A percentile compares a stretch with the other conserved stretches of the same genome.
Conservation (phyloP, 2,113 vertebrate species). For the Cercopithecus mona region DNA sequence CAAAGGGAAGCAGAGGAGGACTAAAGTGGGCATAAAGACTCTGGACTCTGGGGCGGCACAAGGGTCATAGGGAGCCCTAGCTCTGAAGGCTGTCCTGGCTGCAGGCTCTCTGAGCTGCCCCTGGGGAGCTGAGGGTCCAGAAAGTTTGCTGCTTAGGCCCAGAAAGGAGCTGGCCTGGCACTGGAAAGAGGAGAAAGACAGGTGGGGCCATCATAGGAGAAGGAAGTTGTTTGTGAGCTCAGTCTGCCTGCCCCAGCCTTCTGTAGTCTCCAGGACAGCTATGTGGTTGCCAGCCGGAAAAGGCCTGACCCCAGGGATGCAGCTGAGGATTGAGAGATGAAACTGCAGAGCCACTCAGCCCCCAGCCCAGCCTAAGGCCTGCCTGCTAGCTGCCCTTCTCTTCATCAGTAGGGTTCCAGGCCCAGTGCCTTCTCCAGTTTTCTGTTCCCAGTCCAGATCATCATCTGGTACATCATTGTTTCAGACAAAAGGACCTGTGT, state of each 20-base stretch:
- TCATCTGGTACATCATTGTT: background rate
- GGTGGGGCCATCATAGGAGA: background rate
- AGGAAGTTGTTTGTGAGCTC: accelerated
- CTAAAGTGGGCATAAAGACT: background rate
- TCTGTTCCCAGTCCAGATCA: background rate
- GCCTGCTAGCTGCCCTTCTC: background rate
- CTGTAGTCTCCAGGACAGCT: background rate
- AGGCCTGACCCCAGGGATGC: background rate
- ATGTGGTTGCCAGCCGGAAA: background rate
- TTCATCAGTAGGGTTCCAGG: background rate
- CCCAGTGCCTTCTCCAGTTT: background rate
- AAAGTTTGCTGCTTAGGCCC: background rate
- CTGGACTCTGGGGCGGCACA: background rate
- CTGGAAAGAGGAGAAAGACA: background rate
- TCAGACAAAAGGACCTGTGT: background rate
- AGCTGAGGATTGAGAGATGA: background rate
- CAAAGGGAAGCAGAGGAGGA: background rate
- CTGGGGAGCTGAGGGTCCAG: background rate
- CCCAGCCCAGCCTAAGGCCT: background rate
- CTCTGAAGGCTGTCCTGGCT: background rate
- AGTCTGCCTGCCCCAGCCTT: background rate
- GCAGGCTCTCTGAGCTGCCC: background rate
- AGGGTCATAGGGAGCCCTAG: background rate
- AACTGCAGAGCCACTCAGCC: background rate
- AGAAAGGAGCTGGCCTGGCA: background rate